phyloP scores from a whole-genome alignment of 2,797 vertebrate species.

The Alouatta caraya region DNA sequence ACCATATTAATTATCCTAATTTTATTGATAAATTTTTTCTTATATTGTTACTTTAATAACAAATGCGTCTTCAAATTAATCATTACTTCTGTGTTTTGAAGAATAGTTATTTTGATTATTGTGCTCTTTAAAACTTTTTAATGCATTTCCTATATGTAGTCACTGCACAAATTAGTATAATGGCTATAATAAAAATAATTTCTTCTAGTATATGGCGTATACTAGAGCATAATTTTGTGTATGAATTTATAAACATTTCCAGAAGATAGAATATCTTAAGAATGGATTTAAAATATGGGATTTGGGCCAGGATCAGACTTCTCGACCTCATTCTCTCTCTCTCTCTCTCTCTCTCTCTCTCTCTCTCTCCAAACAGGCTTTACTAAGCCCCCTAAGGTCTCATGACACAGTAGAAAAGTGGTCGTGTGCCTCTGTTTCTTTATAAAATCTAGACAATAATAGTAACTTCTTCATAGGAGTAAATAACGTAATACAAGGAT shows the following conservation, averaged over 20 bases:
- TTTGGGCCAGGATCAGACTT: neutral
- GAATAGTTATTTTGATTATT: neutral
- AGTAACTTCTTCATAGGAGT: neutral
- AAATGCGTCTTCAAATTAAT: neutral
- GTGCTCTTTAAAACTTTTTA: neutral
- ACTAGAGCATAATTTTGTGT: slow-evolving; percentile 10
- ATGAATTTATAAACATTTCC: neutral
- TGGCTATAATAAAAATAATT: slow-evolving; percentile 3
- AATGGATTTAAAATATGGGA: neutral
- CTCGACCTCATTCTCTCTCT: neutral
- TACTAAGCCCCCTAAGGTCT: neutral
- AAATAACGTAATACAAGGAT: neutral
- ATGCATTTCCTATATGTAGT: neutral
- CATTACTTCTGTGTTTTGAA: neutral
- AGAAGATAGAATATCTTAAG: slow-evolving; percentile 6
- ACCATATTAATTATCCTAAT: neutral
- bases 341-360: too few species aligned
- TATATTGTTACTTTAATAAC: neutral
- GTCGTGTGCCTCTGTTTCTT: neutral
- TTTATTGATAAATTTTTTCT: neutral
- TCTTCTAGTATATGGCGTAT: neutral
- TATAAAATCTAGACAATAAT: neutral
- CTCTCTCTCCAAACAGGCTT: neutral
- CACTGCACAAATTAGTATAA: neutral
- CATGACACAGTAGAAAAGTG: neutral